Base-by-base conservation (phyloP, 2,113 vertebrate genomes). In the Ursus arctos region DNA sequence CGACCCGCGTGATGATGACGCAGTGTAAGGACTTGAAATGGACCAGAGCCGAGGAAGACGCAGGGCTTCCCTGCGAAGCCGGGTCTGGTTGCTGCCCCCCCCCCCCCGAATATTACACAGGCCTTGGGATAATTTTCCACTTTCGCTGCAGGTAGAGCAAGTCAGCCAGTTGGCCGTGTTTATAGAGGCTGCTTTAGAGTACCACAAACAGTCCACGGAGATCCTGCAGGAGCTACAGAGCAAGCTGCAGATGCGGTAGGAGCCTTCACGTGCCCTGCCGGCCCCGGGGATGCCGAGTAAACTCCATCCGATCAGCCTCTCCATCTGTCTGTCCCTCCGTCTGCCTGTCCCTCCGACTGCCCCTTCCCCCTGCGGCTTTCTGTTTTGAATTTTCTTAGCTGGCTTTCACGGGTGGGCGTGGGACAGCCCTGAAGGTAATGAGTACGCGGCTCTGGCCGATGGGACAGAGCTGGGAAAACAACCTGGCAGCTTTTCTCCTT, bases 81-180 rank as follows among this genome's bases (percentile, higher is more conserved):
- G 2, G 14, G 47, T 67, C n/a, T 33, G 18, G 43, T 69, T 24
- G 16, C 92, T 33, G 61, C 26, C 69, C n/a, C 55, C 65, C 13
- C 13, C 65, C 53, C 14, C 0, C 55, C 49, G 61, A 53, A 28
- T 11, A 0, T 40, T n/a, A 26, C 7, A 0, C 6, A 4, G 28
- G 11, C 55, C 49, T 63, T 69, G 89, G 55, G 57, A 43, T 97
- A 53, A 96, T 47, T 98, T 96, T 97, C 79, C 69, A 14, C 72
- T 97, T 95, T 24, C 84, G 26, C 98, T 98, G 82, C 94, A 99
- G 99, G 98, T 99, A 97, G 99, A 99, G 88, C 99, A 99, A 98
- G 99, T 99, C 89, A 99, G 99, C 98, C 99, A 99, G 98, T 94
- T 99, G 98, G 98, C 99, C 0, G 99, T 99, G 59, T 99, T 99